Conservation (phyloP, 2,113 vertebrate species). For the Marmota flaviventris region DNA sequence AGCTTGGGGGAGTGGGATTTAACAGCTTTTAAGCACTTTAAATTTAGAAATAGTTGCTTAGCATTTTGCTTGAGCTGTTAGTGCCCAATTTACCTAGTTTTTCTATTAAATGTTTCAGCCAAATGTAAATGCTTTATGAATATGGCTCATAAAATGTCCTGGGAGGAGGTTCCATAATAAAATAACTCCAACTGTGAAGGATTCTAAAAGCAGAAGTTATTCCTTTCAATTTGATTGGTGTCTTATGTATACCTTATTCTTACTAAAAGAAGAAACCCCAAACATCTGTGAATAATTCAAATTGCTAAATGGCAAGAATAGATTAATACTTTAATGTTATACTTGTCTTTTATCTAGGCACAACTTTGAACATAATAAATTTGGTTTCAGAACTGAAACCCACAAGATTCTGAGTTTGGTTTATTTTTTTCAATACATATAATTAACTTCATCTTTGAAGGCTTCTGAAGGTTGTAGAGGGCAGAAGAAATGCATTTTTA, state of each 20-base stretch:
- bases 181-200: constrained; percentile 54
- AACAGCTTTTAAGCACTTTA: constrained; percentile 59
- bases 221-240: constrained; percentile 73
- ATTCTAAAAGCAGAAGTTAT: constrained; percentile 73
- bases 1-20: not conserved
- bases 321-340: constrained; percentile 86
- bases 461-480: constrained; percentile 60
- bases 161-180: constrained; percentile 69
- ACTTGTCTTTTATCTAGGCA: constrained; percentile 82
- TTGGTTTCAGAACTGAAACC: constrained; percentile 79
- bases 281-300: constrained; percentile 84
- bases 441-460: constrained; percentile 76
- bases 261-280: constrained; percentile 55
- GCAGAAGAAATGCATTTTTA: constrained; percentile 42
- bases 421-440: constrained; percentile 75
- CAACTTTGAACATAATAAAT: constrained; percentile 87
- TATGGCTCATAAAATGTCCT: constrained; percentile 68
- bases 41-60: constrained; percentile 63
- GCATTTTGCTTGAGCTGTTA: constrained; percentile 50
- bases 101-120: constrained; percentile 45
- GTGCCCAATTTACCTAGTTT: constrained; percentile 48
- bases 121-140: constrained; percentile 73
- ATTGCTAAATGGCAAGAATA: constrained; percentile 80
- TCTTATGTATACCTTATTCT: constrained; percentile 73
- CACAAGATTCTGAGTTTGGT: constrained; percentile 79